Conservation (phyloP, 2,888 invertebrate genomes). For the Polymixis flavicincta region DNA sequence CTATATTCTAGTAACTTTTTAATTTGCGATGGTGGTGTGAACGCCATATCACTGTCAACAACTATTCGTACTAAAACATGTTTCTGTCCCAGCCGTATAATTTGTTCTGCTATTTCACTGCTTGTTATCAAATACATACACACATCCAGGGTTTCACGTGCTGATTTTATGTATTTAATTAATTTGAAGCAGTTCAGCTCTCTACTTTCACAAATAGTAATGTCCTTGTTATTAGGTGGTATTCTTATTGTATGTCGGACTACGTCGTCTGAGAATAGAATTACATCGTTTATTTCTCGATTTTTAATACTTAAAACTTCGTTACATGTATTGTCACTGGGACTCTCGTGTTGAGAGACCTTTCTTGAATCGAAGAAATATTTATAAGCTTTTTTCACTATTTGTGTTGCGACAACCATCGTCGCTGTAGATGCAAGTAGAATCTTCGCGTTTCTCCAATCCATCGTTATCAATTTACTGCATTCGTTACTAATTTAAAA, state of each 20-base stretch:
- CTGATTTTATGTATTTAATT: slow-evolving; percentile 87
- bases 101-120: slow-evolving; percentile 86
- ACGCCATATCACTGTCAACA: slow-evolving; percentile 88
- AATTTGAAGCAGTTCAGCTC: slow-evolving; percentile 87
- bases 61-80: slow-evolving; percentile 87
- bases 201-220: slow-evolving; percentile 85
- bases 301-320: slow-evolving; percentile 80
- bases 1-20: slow-evolving; percentile 86
- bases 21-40: slow-evolving; percentile 86
- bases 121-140: slow-evolving; percentile 89
- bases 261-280: slow-evolving; percentile 86
- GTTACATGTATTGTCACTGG: slow-evolving; percentile 76
- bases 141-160: slow-evolving; percentile 87
- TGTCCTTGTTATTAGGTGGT: slow-evolving; percentile 81
- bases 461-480: slow-evolving; percentile 75
- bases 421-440: slow-evolving; percentile 85
- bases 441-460: slow-evolving; percentile 86
- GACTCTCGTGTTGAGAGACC: slow-evolving; percentile 68
- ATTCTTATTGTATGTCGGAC: slow-evolving; percentile 82
- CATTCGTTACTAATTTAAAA: slow-evolving; percentile 60
- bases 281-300: slow-evolving; percentile 88
- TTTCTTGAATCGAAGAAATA: slow-evolving; percentile 77
- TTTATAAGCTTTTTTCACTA: slow-evolving; percentile 82
- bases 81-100: slow-evolving; percentile 86
- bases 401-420: slow-evolving; percentile 83